Conservation (phyloP, 2,113 vertebrate species). For the Burhinus bistriatus region DNA sequence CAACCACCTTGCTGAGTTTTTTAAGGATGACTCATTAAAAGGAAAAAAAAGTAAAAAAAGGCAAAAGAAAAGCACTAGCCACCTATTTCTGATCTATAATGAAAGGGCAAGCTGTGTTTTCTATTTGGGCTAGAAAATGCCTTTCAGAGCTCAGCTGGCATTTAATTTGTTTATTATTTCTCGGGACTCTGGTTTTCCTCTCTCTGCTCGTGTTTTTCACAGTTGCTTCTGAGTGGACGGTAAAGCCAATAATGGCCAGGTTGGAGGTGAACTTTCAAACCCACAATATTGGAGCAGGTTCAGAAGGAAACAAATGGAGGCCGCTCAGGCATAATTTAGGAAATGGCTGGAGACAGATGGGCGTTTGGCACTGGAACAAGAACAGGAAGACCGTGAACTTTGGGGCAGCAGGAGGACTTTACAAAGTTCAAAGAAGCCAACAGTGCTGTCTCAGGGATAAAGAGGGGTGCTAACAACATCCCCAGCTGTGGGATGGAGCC, state of each 20-base stretch:
- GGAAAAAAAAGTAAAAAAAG: neutral
- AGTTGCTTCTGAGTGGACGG: neutral
- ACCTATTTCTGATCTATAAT: neutral
- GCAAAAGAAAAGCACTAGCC: neutral
- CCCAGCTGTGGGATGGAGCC: neutral
- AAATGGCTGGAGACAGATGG: neutral
- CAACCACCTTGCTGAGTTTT: neutral
- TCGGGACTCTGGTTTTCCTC: neutral
- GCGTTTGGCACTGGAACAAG: neutral
- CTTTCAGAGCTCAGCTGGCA: constrained; percentile 2
- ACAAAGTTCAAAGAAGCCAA: neutral
- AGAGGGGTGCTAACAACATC: neutral
- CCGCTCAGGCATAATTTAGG: neutral
- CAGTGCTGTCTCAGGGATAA: neutral
- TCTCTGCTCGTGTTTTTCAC: neutral
- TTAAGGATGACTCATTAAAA: neutral
- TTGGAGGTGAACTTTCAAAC: constrained; percentile 34
- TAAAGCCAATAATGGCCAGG: constrained; percentile 9
- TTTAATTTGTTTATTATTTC: constrained; percentile 41
- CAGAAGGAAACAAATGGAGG: constrained; percentile 4
- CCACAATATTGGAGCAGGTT: neutral
- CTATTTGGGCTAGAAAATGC: neutral
- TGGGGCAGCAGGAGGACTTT: neutral
- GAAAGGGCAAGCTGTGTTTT: neutral
- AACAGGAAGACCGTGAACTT: neutral